Evolutionary conservation across 1,140 invertebrate species (phyloP), one percentile per base, ranked within the genome.

Genomic region (Ostrea edulis): DNA sequence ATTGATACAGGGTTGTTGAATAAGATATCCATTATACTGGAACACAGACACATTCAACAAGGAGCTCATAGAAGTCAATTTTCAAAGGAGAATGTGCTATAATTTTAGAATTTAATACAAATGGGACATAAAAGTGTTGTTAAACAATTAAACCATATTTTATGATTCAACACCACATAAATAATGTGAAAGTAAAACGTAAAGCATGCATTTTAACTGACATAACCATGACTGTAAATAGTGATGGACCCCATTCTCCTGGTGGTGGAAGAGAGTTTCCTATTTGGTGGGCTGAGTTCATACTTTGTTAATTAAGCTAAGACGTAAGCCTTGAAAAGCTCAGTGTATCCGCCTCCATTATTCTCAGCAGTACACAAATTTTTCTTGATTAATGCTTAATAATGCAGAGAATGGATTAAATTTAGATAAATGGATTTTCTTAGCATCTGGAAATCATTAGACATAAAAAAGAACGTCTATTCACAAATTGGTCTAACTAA

Each of bases 301-400:
- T 77, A 77, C 29, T 77, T 77, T 77, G 68, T 44, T 77, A 77
- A 77, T 77, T 77, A 77, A 77, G 68, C 68, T 77, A 77, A 77
- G 68, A 77, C 68, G 29, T 77, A 77, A 77, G 68, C 25, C 29
- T 62, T 17, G 29, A 29, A 77, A 77, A 77, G 29, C 68, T 35
- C 68, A 77, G 35, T 35, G 29, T 25, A 77, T 25, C 22, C 7
- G 29, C 9, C 1, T 35, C 25, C 68, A 77, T 77, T 77, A 77
- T 77, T 77, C 68, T 77, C 68, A 77, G 68, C 68, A 29, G 68
- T 29, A 35, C 0, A 14, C 68, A 77, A 77, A 77, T 25, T 77
- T 77, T 77, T 25, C 68, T 12, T 29, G 68, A 77, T 77, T 77
- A 77, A 77, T 77, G 68, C 68, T 77, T 12, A 12, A 77, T 77